Conservation (phyloP, 1,140 invertebrate genomes). For the Lordiphosa stackelbergi region DNA sequence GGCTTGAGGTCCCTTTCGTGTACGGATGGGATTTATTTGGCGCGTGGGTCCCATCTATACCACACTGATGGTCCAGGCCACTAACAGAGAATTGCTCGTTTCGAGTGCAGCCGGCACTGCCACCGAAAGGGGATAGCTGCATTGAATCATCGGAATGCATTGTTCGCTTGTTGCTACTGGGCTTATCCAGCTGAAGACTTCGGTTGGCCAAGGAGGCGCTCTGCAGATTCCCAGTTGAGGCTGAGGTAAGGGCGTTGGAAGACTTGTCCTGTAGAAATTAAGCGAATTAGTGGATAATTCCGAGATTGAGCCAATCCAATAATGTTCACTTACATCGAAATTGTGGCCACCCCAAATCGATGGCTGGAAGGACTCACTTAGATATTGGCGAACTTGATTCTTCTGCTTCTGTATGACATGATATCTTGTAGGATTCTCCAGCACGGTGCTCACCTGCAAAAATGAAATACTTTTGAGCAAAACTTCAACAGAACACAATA, state of each 20-base stretch:
- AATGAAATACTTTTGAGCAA: too few relatives aligned
- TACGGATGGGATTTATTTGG: slow-evolving; percentile 21
- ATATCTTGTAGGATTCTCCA: slow-evolving; percentile 94
- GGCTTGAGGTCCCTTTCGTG: slow-evolving; percentile 20
- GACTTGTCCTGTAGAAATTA: slow-evolving; percentile 17
- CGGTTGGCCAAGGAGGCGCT: slow-evolving; percentile 21
- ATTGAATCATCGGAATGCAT: slow-evolving; percentile 45
- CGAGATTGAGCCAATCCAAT: background rate
- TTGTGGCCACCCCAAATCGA: slow-evolving; percentile 56
- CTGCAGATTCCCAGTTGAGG: slow-evolving; percentile 46
- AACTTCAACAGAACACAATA: too few relatives aligned
- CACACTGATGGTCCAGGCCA: slow-evolving; percentile 18
- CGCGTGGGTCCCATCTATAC: slow-evolving; percentile 4
- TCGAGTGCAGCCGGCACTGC: slow-evolving; percentile 20
- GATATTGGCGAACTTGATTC: slow-evolving; percentile 90
- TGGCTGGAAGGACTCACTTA: slow-evolving; percentile 86
- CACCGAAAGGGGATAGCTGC: slow-evolving; percentile 27
- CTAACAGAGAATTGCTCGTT: slow-evolving; percentile 21
- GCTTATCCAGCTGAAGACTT: slow-evolving; percentile 13
- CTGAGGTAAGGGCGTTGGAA: slow-evolving; percentile 17
- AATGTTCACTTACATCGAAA: slow-evolving; percentile 31
- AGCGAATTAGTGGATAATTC: background rate
- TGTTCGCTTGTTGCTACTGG: slow-evolving; percentile 26
- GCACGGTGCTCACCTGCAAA: slow-evolving; percentile 85
- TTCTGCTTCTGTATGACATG: slow-evolving; percentile 94